A percentile compares a stretch with the other conserved stretches of the same genome.
Conservation (phyloP, 2,797 vertebrate species). For the Zenarchopterus dispar region DNA sequence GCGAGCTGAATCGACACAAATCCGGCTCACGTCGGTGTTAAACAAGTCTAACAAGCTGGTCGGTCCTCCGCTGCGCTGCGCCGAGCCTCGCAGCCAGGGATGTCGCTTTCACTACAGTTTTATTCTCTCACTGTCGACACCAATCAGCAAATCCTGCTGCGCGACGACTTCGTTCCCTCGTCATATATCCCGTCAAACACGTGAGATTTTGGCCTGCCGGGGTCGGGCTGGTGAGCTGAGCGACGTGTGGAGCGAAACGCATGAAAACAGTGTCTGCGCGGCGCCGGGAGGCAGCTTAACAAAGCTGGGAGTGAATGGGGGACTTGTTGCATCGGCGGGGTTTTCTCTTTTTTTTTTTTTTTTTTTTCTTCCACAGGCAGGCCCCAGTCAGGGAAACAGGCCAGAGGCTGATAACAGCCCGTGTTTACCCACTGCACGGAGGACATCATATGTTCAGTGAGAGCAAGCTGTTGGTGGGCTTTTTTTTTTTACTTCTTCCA, state of each 20-base stretch:
- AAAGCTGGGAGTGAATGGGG: conserved; percentile 86
- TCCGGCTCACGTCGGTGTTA: background rate
- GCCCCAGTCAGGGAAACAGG: conserved; percentile 73
- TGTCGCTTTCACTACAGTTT: conserved; percentile 61
- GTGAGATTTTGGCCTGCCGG: background rate
- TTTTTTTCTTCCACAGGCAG: conserved; percentile 31
- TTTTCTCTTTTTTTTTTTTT: conserved; percentile 39
- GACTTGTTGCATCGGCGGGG: conserved; percentile 89
- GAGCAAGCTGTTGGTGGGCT: conserved; percentile 1
- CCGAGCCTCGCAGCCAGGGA: conserved; percentile 40
- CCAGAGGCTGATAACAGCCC: conserved; percentile 57
- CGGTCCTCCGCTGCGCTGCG: background rate
- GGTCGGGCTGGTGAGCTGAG: background rate
- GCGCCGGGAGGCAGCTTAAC: conserved; percentile 72
- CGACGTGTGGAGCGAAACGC: conserved; percentile 8
- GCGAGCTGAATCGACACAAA: background rate
- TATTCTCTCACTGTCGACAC: conserved; percentile 21
- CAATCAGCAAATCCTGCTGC: conserved; percentile 22
- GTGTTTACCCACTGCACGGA: conserved; percentile 54
- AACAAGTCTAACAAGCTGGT: conserved; percentile 50
- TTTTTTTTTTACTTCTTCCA: background rate
- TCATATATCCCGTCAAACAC: background rate
- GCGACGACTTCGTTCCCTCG: conserved; percentile 12
- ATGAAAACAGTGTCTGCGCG: conserved; percentile 6
- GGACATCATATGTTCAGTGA: conserved; percentile 25